These are phyloP conservation scores for Ips typographus DNA, from an alignment of 1,140 invertebrate species.

Conservation along the genomic window DNA sequence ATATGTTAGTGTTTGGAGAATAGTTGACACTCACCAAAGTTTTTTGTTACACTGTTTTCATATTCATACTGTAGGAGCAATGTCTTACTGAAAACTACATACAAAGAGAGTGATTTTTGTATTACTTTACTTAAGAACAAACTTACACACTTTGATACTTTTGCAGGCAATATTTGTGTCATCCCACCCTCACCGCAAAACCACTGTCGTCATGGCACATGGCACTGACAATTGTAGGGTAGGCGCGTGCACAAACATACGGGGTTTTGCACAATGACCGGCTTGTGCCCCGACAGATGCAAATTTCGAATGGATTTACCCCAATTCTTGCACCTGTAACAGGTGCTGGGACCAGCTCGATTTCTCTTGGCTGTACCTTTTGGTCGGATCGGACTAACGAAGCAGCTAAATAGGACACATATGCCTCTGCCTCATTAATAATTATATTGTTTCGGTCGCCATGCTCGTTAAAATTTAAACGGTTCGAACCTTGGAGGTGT, in stretches of 20 bases:
- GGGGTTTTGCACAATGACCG: constrained; percentile 13
- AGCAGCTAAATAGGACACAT: constrained; percentile 23
- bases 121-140: no score
- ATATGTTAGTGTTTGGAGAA: no score
- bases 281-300: constrained; percentile 19
- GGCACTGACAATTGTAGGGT: neutral
- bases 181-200: no score
- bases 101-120: no score
- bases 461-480: neutral
- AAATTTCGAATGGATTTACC: constrained; percentile 34
- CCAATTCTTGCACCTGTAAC: constrained; percentile 34
- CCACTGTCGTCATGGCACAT: neutral
- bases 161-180: no score
- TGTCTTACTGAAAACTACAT: no score
- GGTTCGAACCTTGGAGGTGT: neutral
- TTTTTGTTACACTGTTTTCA: no score
- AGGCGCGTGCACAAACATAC: constrained; percentile 5
- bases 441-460: neutral
- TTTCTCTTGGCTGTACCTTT: constrained; percentile 13
- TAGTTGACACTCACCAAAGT: no score
- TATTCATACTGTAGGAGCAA: no score
- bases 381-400: neutral
- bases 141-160: no score
- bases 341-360: constrained; percentile 14
- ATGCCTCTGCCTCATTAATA: constrained; percentile 17